Evolutionary conservation across 2,797 vertebrate genomes (phyloP).

Genomic region (Molothrus ater): DNA sequence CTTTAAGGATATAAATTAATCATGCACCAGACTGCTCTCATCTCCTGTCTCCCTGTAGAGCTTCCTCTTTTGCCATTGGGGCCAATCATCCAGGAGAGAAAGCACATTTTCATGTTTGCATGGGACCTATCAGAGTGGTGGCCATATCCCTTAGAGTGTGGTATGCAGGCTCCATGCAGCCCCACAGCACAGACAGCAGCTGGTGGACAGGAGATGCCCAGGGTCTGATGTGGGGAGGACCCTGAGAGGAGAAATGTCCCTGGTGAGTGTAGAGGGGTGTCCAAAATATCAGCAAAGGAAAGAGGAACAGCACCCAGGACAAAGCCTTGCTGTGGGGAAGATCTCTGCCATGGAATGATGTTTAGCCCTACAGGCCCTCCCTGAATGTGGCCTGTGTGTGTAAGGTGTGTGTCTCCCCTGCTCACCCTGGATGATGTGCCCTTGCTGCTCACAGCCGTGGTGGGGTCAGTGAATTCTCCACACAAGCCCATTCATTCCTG

Average conservation of each 20-base stretch:
- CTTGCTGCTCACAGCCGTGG: neutral
- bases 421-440: neutral
- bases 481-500: neutral
- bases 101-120: neutral
- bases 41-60: constrained; percentile 28
- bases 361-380: neutral
- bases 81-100: neutral
- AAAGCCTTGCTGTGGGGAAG: neutral
- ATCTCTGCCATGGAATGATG: neutral
- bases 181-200: neutral
- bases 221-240: neutral
- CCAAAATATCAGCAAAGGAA: neutral
- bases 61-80: neutral
- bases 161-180: neutral
- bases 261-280: neutral
- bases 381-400: neutral
- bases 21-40: constrained; percentile 23
- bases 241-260: neutral
- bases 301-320: neutral
- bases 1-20: constrained; percentile 49
- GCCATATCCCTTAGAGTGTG: neutral
- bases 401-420: neutral
- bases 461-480: neutral
- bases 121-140: neutral
- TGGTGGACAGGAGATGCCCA: neutral